Evolutionary conservation across 2,797 vertebrate species (phyloP).

Genomic region (Balearica regulorum): DNA sequence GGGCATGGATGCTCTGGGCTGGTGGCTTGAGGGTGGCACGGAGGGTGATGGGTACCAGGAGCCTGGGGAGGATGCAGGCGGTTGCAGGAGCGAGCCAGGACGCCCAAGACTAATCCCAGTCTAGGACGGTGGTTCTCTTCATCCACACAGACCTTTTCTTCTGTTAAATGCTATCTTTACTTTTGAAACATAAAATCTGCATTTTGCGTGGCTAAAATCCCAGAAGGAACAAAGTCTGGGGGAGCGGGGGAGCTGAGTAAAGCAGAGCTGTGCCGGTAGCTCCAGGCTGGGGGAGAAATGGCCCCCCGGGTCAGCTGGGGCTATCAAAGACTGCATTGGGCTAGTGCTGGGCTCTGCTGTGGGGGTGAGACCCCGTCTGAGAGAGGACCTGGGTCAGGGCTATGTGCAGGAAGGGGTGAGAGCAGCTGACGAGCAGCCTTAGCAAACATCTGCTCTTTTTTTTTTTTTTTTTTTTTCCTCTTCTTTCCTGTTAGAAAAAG

Average conservation of each 20-base stretch:
- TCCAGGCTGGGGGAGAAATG: not conserved
- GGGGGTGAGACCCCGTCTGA: not conserved
- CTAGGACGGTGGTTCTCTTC: not conserved
- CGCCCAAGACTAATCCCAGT: not conserved
- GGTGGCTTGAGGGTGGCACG: accelerated
- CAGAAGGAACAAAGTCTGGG: not conserved
- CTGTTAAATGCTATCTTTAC: accelerated
- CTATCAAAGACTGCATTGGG: not conserved
- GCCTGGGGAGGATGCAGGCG: not conserved
- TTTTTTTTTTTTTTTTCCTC: accelerated
- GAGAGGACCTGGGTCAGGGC: not conserved
- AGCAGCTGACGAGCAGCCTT: not conserved
- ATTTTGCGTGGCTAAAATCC: accelerated
- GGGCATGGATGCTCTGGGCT: not conserved
- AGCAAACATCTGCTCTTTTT: not conserved
- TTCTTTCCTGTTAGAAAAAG: not conserved
- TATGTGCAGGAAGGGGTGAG: not conserved
- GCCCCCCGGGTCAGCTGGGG: not conserved
- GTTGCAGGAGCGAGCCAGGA: accelerated
- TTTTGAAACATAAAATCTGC: not conserved
- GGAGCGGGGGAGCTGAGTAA: too few relatives aligned
- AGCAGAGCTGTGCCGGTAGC: not conserved
- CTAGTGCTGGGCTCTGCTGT: not conserved
- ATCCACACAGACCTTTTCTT: accelerated
- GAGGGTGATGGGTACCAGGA: not conserved